Evolutionary conservation across 2,797 vertebrate species (phyloP), one percentile per base, ranked within the genome.

Genomic region (Melanotaenia maccullochi): DNA sequence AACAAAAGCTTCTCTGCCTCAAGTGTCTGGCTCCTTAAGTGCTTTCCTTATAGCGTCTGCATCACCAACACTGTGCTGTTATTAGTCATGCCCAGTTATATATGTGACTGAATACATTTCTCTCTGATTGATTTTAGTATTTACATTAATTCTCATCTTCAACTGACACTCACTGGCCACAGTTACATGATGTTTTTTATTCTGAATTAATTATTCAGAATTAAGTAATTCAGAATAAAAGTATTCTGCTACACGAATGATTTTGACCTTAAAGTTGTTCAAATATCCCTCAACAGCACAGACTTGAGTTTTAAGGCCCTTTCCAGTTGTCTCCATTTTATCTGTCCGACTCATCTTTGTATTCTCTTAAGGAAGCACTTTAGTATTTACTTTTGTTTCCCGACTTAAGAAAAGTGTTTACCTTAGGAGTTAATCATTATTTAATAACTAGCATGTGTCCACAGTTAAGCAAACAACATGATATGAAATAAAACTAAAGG

Each of bases 1-100:
- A 28, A 7, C 52, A 73, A 73, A 8, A 25, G 61, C 47, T 71
- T 28, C 62, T 69, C 61, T 61, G 28, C 16, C 16, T 83, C 66
- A 44, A 60, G 59, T 58, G 67, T 20, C 24, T 22, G 32, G 52
- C 22, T 82, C 73, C 78, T 64, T 32, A 55, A 24, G 38, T 25
- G 49, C 38, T 75, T 44, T 67, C 9, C 36, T 30, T 57, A 32
- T 61, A n/a, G 24, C 57, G 44, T 64, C 44, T 35, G 9, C 57
- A 70, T 77, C 68, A 67, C 38, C 40, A 63, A 32, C 22, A 14
- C 12, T 3, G 14, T 14, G 40, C 33, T 63, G 9, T 5, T 65
- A n/a, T 59, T n/a, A 58, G 24, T 16, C 0, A 2, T 20, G 55
- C 61, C 55, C 24, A 8, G 9, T 7, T 33, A 62, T 28, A n/a